A percentile compares a stretch with the other conserved stretches of the same genome.
Evolutionary conservation across 2,888 invertebrate genomes (phyloP).

Genomic region (Eulithis testata): DNA sequence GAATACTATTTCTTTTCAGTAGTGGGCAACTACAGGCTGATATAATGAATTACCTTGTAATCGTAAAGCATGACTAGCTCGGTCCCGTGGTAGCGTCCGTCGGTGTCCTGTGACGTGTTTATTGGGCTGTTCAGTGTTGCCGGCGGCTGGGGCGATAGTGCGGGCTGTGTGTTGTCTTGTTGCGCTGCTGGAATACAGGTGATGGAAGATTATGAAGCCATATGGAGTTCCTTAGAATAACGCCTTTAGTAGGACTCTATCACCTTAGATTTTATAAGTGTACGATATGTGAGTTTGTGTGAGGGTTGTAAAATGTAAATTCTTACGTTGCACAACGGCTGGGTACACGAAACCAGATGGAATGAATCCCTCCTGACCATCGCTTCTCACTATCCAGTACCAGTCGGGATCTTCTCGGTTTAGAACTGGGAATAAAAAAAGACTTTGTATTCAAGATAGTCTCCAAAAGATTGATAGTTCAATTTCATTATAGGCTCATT

Average conservation of each 20-base stretch:
- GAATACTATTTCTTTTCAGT: too few relatives aligned
- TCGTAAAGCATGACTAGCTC: slow-evolving; percentile 97
- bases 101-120: slow-evolving; percentile 76
- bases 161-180: slow-evolving; percentile 64
- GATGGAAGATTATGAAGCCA: too few relatives aligned
- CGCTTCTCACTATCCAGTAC: slow-evolving; percentile 97
- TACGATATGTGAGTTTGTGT: too few relatives aligned
- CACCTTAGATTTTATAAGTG: too few relatives aligned
- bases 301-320: not conserved
- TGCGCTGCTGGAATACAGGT: slow-evolving; percentile 57
- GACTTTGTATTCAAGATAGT: too few relatives aligned
- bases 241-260: too few relatives aligned
- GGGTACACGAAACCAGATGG: slow-evolving; percentile 98
- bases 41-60: slow-evolving; percentile 88
- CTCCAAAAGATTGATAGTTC: too few relatives aligned
- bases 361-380: slow-evolving; percentile 97
- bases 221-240: too few relatives aligned
- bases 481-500: too few relatives aligned
- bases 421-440: slow-evolving; percentile 84
- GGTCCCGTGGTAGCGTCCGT: slow-evolving; percentile 93
- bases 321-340: slow-evolving; percentile 88
- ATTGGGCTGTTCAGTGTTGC: slow-evolving; percentile 48
- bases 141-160: slow-evolving; percentile 56
- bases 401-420: slow-evolving; percentile 98
- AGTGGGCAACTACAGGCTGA: too few relatives aligned